Base-by-base conservation (phyloP, 2,797 vertebrate species). In the Synanceia verrucosa region DNA sequence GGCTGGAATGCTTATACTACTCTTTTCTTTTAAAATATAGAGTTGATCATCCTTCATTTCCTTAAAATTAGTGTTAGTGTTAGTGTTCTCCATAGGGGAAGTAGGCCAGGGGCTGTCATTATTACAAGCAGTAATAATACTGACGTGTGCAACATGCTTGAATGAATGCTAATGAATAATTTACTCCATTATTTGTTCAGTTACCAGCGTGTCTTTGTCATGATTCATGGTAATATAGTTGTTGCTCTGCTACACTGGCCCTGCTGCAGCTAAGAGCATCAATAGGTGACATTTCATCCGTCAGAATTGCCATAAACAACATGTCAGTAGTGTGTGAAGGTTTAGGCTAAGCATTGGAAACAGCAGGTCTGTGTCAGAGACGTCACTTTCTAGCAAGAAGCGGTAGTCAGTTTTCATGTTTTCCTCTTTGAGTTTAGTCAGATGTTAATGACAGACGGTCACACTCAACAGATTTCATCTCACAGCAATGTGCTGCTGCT, bases 381-480 rank as follows among this genome's bases (percentile, higher is more conserved):
- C 68, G 34, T 60, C 48, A 31, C n/a, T n/a, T 4, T 28, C 4
- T 2, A 77, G 67, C 62, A 52, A 78, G 48, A 60, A 50, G 43
- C n/a, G 11, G 47, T 64, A 1, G 50, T 88, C 60, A 43, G 60
- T 82, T 73, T 63, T 79, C 56, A 66, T 76, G 63, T 79, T 87
- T 86, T 78, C 68, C 69, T 77, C 46, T 9, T 16, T 11, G 59
- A 65, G 74, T 75, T 79, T 61, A 51, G 60, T 68, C 41, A 76
- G 79, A 61, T 8, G 46, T 39, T 81, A 60, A 78, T 65, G 76
- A 76, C 79, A 83, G 81, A 75, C 53, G 71, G 87, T 79, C 81
- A 73, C 78, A 52, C 80, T 82, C 28, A 5, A 71, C 80, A 84
- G 86, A 83, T 79, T 79, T 74, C 70, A 71, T 81, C 82, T 69